These are phyloP conservation scores for Penaeus chinensis DNA, from an alignment of 1,140 invertebrate genomes.

Conservation along the genomic window DNA sequence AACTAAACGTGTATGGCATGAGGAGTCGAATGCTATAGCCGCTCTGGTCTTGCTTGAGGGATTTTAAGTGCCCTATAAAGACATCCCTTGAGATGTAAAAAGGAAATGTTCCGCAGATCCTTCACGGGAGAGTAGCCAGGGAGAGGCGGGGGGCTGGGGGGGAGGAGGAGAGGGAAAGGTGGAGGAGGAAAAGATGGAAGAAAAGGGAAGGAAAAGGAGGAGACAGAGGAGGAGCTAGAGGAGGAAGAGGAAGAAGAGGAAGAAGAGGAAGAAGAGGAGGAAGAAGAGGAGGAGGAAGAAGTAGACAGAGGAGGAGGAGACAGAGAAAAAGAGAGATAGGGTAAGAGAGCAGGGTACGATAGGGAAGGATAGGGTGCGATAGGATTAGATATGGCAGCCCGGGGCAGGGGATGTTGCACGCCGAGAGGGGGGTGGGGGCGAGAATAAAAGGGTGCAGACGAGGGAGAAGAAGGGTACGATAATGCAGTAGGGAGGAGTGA, in stretches of 20 bases:
- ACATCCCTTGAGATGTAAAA: not conserved
- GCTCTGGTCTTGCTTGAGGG: conserved; percentile 8
- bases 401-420: not conserved
- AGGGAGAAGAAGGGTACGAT: not conserved
- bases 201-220: too few species aligned
- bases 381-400: not conserved
- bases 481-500: not conserved
- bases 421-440: not conserved
- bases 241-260: too few species aligned
- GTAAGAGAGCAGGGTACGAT: not conserved
- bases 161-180: too few species aligned
- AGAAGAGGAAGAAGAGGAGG: too few species aligned
- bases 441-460: not conserved
- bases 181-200: too few species aligned
- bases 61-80: conserved; percentile 30
- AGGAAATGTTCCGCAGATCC: not conserved
- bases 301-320: too few species aligned
- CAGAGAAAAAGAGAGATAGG: not conserved
- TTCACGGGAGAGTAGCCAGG: too few species aligned
- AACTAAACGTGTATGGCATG: too few species aligned
- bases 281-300: too few species aligned
- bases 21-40: too few species aligned
- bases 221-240: too few species aligned
- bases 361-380: not conserved
- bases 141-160: too few species aligned